Conservation (phyloP, 2,888 invertebrate species). For the Zygogramma bicolorata region DNA sequence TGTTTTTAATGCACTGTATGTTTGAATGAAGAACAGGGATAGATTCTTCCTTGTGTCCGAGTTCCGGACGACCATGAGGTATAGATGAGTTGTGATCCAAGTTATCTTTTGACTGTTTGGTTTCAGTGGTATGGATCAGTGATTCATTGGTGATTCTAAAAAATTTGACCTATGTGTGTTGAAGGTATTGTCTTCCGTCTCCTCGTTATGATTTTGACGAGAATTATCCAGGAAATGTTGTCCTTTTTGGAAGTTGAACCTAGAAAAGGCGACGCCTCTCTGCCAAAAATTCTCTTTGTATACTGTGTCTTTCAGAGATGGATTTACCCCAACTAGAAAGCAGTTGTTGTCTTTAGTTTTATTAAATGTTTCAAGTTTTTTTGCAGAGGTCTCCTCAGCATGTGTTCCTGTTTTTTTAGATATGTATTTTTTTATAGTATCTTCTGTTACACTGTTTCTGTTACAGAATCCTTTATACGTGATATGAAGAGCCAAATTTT, state of each 20-base stretch:
- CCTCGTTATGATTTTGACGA: background rate
- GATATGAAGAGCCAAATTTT: background rate
- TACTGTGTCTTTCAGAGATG: background rate
- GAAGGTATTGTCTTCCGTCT: background rate
- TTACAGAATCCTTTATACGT: background rate
- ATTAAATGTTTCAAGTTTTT: constrained; percentile 1
- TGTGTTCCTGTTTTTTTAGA: background rate
- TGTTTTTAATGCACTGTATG: constrained; percentile 1
- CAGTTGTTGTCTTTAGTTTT: constrained; percentile 8
- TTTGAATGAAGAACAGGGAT: background rate
- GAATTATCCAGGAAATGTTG: background rate
- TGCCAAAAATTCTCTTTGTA: background rate
- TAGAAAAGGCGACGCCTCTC: background rate
- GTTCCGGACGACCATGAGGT: background rate
- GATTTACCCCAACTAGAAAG: constrained; percentile 14
- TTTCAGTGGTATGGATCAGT: background rate
- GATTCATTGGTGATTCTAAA: constrained; percentile 10
- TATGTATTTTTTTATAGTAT: constrained; percentile 4
- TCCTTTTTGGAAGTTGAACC: background rate
- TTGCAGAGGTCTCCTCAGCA: background rate
- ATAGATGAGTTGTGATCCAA: background rate
- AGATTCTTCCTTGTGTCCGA: background rate
- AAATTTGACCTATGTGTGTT: background rate
- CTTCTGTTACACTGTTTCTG: constrained; percentile 2
- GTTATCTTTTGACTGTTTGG: background rate